Evolutionary conservation across 2,113 vertebrate species (phyloP).

Genomic region (Brienomyrus brachyistius): DNA sequence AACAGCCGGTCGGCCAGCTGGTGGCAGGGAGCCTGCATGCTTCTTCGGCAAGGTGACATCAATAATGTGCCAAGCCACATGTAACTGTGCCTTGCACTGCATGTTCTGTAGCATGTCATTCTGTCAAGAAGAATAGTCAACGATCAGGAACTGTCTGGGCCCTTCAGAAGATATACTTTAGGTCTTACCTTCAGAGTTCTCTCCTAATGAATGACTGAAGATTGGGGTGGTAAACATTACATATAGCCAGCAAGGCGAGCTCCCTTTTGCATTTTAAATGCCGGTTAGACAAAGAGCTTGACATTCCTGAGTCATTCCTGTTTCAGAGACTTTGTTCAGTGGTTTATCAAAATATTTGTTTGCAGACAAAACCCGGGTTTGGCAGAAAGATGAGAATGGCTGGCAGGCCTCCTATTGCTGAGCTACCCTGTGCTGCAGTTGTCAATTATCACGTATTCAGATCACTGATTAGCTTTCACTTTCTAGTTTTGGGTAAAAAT

Average conservation of each 20-base stretch:
- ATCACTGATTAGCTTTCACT: background rate
- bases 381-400: background rate
- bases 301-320: background rate
- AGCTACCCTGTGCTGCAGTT: background rate
- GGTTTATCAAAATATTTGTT: background rate
- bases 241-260: background rate
- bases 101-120: background rate
- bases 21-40: background rate
- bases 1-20: background rate
- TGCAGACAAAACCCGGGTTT: background rate
- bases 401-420: background rate
- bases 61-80: background rate
- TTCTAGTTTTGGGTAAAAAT: background rate
- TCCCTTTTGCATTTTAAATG: background rate
- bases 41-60: background rate
- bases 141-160: background rate
- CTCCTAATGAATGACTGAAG: background rate
- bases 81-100: background rate
- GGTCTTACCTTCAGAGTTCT: background rate
- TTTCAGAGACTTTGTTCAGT: background rate
- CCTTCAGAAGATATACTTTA: background rate
- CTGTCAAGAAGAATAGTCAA: background rate
- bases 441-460: background rate
- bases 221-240: background rate
- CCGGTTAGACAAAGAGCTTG: background rate